Evolutionary conservation across 1,140 invertebrate genomes (phyloP).

Genomic region (Frieseomelitta varia): DNA sequence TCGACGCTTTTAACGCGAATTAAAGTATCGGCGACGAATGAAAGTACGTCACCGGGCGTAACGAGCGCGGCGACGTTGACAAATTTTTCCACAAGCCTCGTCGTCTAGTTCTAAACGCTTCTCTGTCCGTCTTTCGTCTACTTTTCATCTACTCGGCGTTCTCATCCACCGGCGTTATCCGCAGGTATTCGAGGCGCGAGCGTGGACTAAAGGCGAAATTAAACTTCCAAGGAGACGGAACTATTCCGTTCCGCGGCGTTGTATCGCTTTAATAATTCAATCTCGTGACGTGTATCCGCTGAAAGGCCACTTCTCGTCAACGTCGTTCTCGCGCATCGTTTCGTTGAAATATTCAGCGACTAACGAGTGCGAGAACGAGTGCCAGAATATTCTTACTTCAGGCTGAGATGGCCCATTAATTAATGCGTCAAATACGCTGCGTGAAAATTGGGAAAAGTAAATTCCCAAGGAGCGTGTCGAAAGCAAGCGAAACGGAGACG

Average conservation of each 20-base stretch:
- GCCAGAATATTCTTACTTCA: background rate
- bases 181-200: background rate
- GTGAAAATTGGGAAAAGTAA: conserved; percentile 12
- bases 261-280: background rate
- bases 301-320: conserved; percentile 8
- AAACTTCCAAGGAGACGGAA: background rate
- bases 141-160: background rate
- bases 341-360: background rate
- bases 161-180: too few relatives aligned
- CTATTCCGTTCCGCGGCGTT: background rate
- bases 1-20: background rate
- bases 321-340: background rate
- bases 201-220: background rate
- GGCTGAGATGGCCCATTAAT: background rate
- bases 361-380: background rate
- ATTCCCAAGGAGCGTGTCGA: background rate
- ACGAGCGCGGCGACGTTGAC: background rate
- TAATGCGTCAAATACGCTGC: background rate
- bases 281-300: too few relatives aligned
- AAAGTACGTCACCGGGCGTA: background rate
- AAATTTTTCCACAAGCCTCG: background rate
- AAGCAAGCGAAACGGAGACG: background rate
- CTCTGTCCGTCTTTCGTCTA: too few relatives aligned
- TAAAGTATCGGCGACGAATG: background rate
- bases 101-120: background rate